Conservation (phyloP, 1,140 invertebrate species). For the Drosophila insularis region DNA sequence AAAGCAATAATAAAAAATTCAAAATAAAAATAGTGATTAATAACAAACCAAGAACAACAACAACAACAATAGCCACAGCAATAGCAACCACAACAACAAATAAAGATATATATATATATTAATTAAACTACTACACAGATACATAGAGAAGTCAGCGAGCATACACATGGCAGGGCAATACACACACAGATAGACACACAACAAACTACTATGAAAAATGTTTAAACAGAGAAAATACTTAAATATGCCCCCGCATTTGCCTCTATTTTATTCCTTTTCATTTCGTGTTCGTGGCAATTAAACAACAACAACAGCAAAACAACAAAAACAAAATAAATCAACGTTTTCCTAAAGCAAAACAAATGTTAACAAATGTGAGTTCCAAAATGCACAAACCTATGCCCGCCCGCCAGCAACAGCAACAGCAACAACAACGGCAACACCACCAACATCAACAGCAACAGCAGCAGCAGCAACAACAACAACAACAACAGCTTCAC, state of each 20-base stretch:
- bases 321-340: conserved; percentile 37
- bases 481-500: conserved; percentile 39
- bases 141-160: conserved; percentile 15
- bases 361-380: conserved; percentile 57
- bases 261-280: conserved; percentile 17
- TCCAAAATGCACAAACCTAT: conserved; percentile 63
- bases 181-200: not conserved
- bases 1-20: conserved; percentile 66
- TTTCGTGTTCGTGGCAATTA: conserved; percentile 22
- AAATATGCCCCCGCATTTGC: conserved; percentile 45
- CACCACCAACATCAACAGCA: conserved; percentile 8
- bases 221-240: conserved; percentile 36
- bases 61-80: conserved; percentile 25
- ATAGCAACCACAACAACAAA: conserved; percentile 19
- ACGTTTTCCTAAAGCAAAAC: conserved; percentile 33
- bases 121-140: conserved; percentile 6
- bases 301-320: conserved; percentile 21
- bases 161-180: not conserved
- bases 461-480: conserved; percentile 13
- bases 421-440: conserved; percentile 33
- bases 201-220: conserved; percentile 26
- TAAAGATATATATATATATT: conserved; percentile 22
- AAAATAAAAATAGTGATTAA: conserved; percentile 81
- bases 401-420: conserved; percentile 35
- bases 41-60: conserved; percentile 59